These are phyloP conservation scores for Poecilia velifera DNA, from an alignment of 2,797 vertebrate genomes.

Conservation along the genomic window DNA sequence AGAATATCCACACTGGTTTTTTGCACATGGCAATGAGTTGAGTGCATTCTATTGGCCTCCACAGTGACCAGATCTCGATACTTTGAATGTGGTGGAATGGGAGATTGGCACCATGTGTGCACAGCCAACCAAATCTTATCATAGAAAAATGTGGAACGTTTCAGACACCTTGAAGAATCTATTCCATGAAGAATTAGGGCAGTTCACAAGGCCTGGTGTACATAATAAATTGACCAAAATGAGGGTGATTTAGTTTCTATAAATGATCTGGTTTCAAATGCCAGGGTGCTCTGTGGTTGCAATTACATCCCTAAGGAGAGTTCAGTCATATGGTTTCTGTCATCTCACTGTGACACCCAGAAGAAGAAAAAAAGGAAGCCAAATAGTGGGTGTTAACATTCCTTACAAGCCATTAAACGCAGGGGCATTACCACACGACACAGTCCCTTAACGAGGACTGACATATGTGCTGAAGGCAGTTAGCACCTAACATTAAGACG, in stretches of 20 bases:
- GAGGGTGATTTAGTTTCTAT: conserved; percentile 51
- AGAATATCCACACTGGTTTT: not conserved
- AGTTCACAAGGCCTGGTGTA: not conserved
- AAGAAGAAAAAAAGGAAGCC: conserved; percentile 83
- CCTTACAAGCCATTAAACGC: conserved; percentile 98
- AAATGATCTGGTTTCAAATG: conserved; percentile 53
- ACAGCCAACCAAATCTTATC: not conserved
- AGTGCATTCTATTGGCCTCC: not conserved
- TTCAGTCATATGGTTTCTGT: conserved; percentile 76
- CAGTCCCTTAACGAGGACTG: conserved; percentile 97
- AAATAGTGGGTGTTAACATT: conserved; percentile 98
- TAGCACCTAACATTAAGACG: conserved; percentile 92
- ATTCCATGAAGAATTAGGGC: not conserved
- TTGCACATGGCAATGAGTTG: not conserved
- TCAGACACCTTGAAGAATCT: not conserved
- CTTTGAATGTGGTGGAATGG: not conserved
- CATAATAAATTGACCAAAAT: conserved; percentile 31
- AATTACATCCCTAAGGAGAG: conserved; percentile 75
- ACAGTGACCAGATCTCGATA: not conserved
- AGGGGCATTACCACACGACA: conserved; percentile 87
- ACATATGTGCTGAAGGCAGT: conserved; percentile 97
- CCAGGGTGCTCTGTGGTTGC: conserved; percentile 45
- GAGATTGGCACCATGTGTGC: not conserved
- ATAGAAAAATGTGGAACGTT: not conserved
- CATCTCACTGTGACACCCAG: conserved; percentile 53